Evolutionary conservation across 2,888 invertebrate genomes (phyloP), one percentile per base, ranked within the genome.

Genomic region (Tachina grossa): DNA sequence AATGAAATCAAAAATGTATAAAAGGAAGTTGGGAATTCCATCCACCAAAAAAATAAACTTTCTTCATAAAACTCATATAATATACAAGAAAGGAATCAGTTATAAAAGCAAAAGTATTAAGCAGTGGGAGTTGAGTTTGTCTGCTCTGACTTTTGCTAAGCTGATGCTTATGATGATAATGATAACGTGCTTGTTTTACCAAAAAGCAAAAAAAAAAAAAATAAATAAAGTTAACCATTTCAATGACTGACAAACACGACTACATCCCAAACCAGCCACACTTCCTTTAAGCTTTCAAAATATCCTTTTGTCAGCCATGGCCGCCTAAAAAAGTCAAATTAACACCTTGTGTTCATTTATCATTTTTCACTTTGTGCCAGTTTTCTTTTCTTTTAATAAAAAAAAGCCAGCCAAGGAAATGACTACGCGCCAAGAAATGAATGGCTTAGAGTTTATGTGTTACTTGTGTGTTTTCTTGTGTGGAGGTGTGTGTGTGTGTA

Each of bases 341-440:
- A 85, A 85, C 85, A 85, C 85, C 85, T 85, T 75, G 47, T 45
- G 66, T 79, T 85, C 85, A 85, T 85, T 85, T 85, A 85, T 85
- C 85, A 85, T 85, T 80, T 83, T 83, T 80, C 59, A 22, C 45
- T 45, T n/a, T 39, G 68, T 55, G 63, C 53, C 63, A 63, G 13
- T 69, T 61, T 69, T 66, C 9, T 57, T 61, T 69, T 66, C 9
- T 57, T 41, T 51, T 68, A 45, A 49, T 41, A 47, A 39, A 41
- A 10, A 51, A 14, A 41, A 43, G 51, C 4, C 49, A 43, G 43
- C 4, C 19, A 77, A 72, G 43, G 49, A 53, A 74, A 75, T 55
- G 72, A 78, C 75, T 75, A 81, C 85, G 83, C 83, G 85, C 76
- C 76, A 80, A 53, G 47, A 75, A 71, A 75, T 76, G 65, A 66